Evolutionary conservation across 23 tunicate species (phyloP).

Genomic region (Styela clava): DNA sequence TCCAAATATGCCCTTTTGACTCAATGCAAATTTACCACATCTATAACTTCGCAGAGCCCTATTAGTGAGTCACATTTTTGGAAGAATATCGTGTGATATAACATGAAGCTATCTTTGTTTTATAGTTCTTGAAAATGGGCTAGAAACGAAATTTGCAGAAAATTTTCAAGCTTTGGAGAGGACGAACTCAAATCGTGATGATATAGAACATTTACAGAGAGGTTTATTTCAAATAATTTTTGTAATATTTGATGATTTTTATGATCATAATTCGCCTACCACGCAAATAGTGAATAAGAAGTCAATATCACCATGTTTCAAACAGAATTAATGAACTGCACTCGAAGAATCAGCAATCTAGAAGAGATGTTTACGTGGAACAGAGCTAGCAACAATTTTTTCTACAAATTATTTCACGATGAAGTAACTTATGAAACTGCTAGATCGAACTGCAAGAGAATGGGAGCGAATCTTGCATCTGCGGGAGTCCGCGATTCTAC

Average conservation of each 20-base stretch:
- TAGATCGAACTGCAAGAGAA: background rate
- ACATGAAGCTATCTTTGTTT: too few relatives aligned
- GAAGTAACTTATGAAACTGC: background rate
- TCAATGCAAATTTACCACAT: too few relatives aligned
- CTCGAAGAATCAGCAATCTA: background rate
- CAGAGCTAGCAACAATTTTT: background rate
- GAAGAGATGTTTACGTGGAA: background rate
- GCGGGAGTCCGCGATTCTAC: background rate
- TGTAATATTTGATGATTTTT: too few relatives aligned
- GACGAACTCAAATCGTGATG: background rate
- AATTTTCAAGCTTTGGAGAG: too few relatives aligned
- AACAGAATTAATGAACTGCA: background rate
- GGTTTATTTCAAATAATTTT: too few relatives aligned
- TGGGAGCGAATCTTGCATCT: background rate
- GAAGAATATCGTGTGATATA: too few relatives aligned
- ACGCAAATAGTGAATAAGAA: too few relatives aligned
- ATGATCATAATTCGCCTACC: too few relatives aligned
- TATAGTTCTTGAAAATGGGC: background rate
- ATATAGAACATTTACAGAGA: background rate
- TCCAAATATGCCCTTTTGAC: too few relatives aligned
- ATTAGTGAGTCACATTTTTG: too few relatives aligned
- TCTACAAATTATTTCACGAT: background rate
- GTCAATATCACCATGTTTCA: too few relatives aligned
- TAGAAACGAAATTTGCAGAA: background rate
- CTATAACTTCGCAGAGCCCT: too few relatives aligned